Evolutionary conservation across 2,113 vertebrate species (phyloP), one percentile per base, ranked within the genome.

Genomic region (Jacana jacana): DNA sequence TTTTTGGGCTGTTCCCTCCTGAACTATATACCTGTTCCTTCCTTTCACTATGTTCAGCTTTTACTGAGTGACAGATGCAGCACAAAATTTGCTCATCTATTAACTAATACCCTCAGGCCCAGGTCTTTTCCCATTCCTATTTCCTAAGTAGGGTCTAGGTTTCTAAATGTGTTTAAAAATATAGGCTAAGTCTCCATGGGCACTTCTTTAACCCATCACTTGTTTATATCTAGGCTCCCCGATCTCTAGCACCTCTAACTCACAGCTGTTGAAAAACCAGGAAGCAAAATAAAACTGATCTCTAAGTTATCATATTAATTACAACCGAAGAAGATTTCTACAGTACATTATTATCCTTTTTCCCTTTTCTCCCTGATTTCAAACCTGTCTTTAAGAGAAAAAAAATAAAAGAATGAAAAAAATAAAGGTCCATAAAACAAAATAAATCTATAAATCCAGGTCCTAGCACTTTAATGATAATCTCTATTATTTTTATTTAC

Each of bases 401-500:
- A 14, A 25, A 12, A 31, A 40, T 27, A 4, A 6, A 4, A 6
- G 7, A 57, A 40, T 30, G 7, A 58, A 27, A 46, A 44, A 0
- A 42, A 76, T 16, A 17, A 65, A 40, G 33, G 22, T 13, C 3
- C 23, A 42, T 65, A 79, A 64, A 63, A 2, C 7, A 55, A 87
- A 91, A 75, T 35, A 2, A 66, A 84, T 63, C 51, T 54, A 12
- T 25, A 33, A 18, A 23, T 24, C 2, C 5, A 46, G 66, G 22
- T 40, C 35, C 35, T 58, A 66, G 31, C 1, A 2, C 13, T 89
- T 51, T 75, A 76, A 78, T 16, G 9, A 33, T 25, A 42, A 60
- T 7, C 51, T 91, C 22, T 65, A 65, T n/a, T 82, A 40, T 51
- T 70, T 78, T 87, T 80, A 28, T 30, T 30, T 49, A 22, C 18